phyloP scores from a whole-genome alignment of 2,888 invertebrate genomes.

The Bedellia somnulentella region DNA sequence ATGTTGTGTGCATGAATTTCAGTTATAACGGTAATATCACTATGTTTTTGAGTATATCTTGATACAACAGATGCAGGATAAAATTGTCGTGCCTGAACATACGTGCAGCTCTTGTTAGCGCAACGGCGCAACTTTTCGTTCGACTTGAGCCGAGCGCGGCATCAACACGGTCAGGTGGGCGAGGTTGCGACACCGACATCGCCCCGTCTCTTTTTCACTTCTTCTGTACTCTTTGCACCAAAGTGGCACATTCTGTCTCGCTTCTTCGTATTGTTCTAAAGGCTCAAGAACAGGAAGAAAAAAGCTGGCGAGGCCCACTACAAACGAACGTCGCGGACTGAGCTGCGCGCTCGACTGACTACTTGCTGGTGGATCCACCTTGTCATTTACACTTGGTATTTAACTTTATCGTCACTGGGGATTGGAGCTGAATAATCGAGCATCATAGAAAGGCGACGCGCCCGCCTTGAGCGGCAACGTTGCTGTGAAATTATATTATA shows the following conservation, averaged over 20 bases:
- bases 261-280: no score
- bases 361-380: no score
- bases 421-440: conserved; percentile 22
- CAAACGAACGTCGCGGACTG: conserved; percentile 57
- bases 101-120: conserved; percentile 60
- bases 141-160: conserved; percentile 53
- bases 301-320: conserved; percentile 38
- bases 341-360: conserved; percentile 60
- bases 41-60: no score
- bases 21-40: no score
- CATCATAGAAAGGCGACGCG: conserved; percentile 16
- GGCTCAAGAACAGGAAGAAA: no score
- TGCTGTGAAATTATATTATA: conserved; percentile 39
- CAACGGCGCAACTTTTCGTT: conserved; percentile 58
- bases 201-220: conserved; percentile 24
- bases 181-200: conserved; percentile 60
- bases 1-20: no score
- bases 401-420: conserved; percentile 14
- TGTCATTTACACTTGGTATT: no score
- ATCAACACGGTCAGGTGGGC: conserved; percentile 62
- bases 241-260: conserved; percentile 19
- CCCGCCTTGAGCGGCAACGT: conserved; percentile 37
- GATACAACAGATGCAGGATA: no score
- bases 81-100: no score
- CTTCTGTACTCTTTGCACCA: conserved; percentile 19